Conservation (phyloP, 2,888 invertebrate species). For the Chloromyia formosa region DNA sequence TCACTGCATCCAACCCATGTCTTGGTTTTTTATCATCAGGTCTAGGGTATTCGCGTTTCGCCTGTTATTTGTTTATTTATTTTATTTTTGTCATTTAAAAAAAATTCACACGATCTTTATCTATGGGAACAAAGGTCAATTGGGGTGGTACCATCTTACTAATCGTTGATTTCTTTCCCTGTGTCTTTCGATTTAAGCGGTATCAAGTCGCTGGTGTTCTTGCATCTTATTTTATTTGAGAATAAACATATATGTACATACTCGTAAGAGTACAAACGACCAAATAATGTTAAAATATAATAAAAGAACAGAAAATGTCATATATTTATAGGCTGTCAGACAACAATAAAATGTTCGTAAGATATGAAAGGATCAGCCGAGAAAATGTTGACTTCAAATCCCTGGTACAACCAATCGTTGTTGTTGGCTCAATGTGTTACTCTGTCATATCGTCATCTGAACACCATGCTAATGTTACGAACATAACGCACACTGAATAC, state of each 20-base stretch:
- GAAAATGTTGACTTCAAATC: background rate
- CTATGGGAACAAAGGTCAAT: background rate
- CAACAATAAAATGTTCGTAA: slow-evolving; percentile 17
- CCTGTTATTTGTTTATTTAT: no score
- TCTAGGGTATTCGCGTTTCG: no score
- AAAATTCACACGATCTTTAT: background rate
- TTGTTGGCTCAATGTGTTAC: background rate
- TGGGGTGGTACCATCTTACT: background rate
- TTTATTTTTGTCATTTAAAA: no score
- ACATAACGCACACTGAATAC: no score
- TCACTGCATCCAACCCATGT: no score
- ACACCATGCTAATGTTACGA: slow-evolving; percentile 1
- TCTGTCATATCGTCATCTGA: slow-evolving; percentile 26
- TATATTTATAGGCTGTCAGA: slow-evolving; percentile 28
- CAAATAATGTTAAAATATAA: background rate
- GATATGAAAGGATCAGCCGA: background rate
- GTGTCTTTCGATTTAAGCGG: no score
- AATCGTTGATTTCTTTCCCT: no score
- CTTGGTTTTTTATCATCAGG: no score
- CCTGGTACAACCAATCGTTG: background rate
- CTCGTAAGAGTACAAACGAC: background rate
- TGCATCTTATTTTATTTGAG: background rate
- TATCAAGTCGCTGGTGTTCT: no score
- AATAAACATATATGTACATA: background rate
- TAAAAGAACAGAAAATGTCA: slow-evolving; percentile 18